Evolutionary conservation across 2,888 invertebrate genomes (phyloP), one percentile per base, ranked within the genome.

Genomic region (Brachyopa scutellaris): DNA sequence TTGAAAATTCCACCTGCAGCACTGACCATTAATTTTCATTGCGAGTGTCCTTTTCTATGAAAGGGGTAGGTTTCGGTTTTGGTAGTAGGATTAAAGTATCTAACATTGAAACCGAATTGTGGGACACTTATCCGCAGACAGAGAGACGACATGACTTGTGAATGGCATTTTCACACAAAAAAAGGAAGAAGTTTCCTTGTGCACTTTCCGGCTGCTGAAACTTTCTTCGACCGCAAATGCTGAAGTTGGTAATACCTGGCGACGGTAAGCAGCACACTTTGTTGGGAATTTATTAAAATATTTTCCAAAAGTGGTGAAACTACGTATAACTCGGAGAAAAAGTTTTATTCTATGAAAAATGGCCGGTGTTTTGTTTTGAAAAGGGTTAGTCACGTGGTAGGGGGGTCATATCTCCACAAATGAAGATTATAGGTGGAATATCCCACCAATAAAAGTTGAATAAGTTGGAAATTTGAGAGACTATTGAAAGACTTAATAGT

Each of bases 1-100:
- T 82, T 82, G 82, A 82, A 82, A 77, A 77, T 82, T 82, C 82
- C 82, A 82, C 77, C 82, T 82, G 59, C 59, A 72, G 29, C 8
- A 33, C 61, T 70, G 80, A 69, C 70, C 66, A 77, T 77, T 77
- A 66, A 82, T 77, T 77, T 64, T 64, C 49, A 70, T 57, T 67
- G 40, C 45, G 42, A 6, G 57, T 53, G 47, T 38, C 23, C 1
- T 15, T 9, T 66, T 40, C 29, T 15, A 19, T 40, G 19, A 21
- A 42, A n/a, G 15, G 19, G 13, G n/a, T n/a, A n/a, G n/a, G n/a
- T n/a, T n/a, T n/a, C 7, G 31, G 73, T 59, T 53, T 33, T 19
- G 26, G 49, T 42, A 21, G 17, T 9, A 21, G 59, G 66, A 61
- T 78, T 72, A 55, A 59, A 45, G 64, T 53, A 38, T 47, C 23